These are phyloP conservation scores for Oncorhynchus kisutch DNA, from an alignment of 2,113 vertebrate species.

Conservation along the genomic window DNA sequence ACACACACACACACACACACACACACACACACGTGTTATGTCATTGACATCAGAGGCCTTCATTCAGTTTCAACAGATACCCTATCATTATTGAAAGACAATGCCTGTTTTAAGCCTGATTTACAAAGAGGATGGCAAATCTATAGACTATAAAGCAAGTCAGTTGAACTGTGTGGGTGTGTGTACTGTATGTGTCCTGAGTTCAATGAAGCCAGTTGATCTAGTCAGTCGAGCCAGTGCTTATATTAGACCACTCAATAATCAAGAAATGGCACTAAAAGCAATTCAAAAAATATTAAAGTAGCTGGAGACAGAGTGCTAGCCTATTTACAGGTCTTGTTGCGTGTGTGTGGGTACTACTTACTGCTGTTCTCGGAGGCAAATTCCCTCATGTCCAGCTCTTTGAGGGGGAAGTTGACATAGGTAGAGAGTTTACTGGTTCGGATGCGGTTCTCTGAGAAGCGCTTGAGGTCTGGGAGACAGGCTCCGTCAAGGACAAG, in stretches of 20 bases:
- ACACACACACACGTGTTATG: background rate
- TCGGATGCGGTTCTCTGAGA: constrained; percentile 87
- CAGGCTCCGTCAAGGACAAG: constrained; percentile 71
- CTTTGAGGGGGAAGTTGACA: constrained; percentile 91
- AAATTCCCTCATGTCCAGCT: constrained; percentile 91
- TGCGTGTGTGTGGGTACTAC: constrained; percentile 42
- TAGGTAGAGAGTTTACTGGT: constrained; percentile 92
- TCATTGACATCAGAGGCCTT: background rate
- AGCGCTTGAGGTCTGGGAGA: constrained; percentile 89
- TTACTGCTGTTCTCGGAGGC: constrained; percentile 85
- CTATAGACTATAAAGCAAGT: no score
- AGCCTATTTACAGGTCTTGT: background rate
- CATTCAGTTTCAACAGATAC: background rate
- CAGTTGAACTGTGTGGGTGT: no score
- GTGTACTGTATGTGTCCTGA: no score
- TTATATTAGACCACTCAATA: no score
- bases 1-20: no score
- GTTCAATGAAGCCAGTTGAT: no score
- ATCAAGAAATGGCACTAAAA: no score
- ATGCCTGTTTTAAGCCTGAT: no score
- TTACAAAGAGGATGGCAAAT: no score
- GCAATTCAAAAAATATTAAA: no score
- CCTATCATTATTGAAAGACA: no score
- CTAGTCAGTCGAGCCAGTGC: no score
- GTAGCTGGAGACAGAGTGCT: background rate